Base-by-base conservation (phyloP, 2,113 vertebrate genomes). In the Cervus canadensis region DNA sequence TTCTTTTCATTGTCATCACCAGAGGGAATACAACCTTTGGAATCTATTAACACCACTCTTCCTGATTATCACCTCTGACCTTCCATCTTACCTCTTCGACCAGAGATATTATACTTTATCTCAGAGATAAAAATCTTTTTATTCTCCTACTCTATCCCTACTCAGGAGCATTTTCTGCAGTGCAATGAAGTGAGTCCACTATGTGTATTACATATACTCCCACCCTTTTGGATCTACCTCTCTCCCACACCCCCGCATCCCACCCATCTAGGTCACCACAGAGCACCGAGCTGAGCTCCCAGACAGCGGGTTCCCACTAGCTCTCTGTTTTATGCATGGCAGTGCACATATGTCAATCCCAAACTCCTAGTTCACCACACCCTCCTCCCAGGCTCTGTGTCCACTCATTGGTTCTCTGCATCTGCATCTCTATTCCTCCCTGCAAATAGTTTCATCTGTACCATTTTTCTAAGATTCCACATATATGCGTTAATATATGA, bases 301-400 rank as follows among this genome's bases (percentile, higher is more conserved):
- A 43, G 12, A 7, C 23, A 43, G 40, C n/a, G 26, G 40, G 23
- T 43, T 76, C 40, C 71, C 40, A 43, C 23, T 3, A 15, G 71
- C 71, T 76, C 0, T 26, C 12, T 43, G 40, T 76, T 26, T 76
- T 15, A 43, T 6, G 14, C 71, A 8, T 26, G 40, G 71, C 71
- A 76, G 40, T 15, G 6, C 23, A 43, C 13, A 14, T 43, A 26
- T 0, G 0, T 15, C 71, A 43, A 3, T 26, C 12, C 40, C 40
- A 26, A 76, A 43, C 71, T 26, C 71, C 40, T 12, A 3, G 11
- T 26, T 26, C 71, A 40, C 6, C 67, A 11, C 36, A 40, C 23
- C 40, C 40, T 43, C 40, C 71, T 43, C 23, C 40, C 71, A 0
- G 6, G 40, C 40, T 76, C 40, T 26, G 71, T 43, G 6, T 40